A percentile compares a stretch with the other conserved stretches of the same genome.
These are phyloP conservation scores for Pomatostomus ruficeps DNA, from an alignment of 2,113 vertebrate genomes.

Conservation along the genomic window DNA sequence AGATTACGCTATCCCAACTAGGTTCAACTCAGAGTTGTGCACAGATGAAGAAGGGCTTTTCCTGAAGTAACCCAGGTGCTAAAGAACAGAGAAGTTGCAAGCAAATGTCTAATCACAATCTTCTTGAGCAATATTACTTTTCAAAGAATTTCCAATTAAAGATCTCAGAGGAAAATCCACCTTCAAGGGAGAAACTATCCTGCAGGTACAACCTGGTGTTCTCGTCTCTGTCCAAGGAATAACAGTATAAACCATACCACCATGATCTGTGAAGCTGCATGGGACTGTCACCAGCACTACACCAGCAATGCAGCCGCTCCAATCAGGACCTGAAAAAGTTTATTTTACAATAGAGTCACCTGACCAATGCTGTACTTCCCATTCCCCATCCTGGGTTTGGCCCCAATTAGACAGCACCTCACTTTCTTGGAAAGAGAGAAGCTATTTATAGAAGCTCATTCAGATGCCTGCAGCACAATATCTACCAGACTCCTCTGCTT, in stretches of 20 bases:
- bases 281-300: background rate
- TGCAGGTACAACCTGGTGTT: background rate
- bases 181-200: background rate
- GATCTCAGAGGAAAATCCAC: background rate
- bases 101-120: background rate
- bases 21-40: background rate
- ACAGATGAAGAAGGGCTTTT: background rate
- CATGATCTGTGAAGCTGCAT: accelerated
- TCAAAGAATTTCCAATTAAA: background rate
- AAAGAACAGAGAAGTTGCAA: background rate
- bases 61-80: background rate
- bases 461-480: background rate
- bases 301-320: background rate
- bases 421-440: background rate
- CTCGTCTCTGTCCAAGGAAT: background rate
- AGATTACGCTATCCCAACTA: background rate
- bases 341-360: background rate
- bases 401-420: background rate
- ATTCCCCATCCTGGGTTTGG: background rate
- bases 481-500: background rate
- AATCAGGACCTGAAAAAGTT: background rate
- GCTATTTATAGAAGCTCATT: background rate
- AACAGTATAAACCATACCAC: accelerated
- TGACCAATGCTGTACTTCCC: background rate
- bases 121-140: background rate